phyloP scores from a whole-genome alignment of 2,113 vertebrate species.

The Lophura nycthemera region DNA sequence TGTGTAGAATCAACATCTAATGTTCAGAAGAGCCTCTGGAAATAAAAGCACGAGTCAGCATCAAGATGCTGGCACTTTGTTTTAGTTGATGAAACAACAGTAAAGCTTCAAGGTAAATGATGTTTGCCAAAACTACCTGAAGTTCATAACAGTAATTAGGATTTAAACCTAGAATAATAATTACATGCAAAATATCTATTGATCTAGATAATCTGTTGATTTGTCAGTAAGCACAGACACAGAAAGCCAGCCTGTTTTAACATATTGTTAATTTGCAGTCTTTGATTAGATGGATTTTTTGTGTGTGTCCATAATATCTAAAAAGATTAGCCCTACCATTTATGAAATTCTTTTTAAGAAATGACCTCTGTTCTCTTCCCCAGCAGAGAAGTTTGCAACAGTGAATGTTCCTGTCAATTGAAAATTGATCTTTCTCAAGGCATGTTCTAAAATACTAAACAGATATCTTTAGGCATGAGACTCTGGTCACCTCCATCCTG shows the following conservation, averaged over 20 bases:
- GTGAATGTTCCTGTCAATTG: constrained; percentile 32
- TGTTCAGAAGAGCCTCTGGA: neutral
- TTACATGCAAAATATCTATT: constrained; percentile 50
- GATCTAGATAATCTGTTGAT: constrained; percentile 60
- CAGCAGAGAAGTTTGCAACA: constrained; percentile 25
- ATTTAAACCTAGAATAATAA: constrained; percentile 59
- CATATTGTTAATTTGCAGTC: constrained; percentile 23
- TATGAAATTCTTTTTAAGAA: constrained; percentile 17
- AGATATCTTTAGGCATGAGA: constrained; percentile 22
- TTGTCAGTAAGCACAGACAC: constrained; percentile 43
- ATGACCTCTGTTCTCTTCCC: constrained; percentile 29
- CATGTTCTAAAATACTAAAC: constrained; percentile 40
- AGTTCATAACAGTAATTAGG: constrained; percentile 59
- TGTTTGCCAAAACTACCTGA: constrained; percentile 44
- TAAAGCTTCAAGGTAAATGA: constrained; percentile 39
- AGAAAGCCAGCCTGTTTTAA: neutral
- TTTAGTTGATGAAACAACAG: constrained; percentile 17
- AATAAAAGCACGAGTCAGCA: neutral
- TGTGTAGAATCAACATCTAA: neutral
- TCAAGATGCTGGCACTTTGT: neutral
- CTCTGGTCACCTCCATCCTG: neutral
- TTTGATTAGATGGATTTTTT: constrained; percentile 43
- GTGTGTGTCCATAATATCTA: neutral
- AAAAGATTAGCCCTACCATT: constrained; percentile 21
- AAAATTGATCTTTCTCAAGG: constrained; percentile 54